Evolutionary conservation across 2,113 vertebrate species (phyloP).

Genomic region (Salvelinus fontinalis): DNA sequence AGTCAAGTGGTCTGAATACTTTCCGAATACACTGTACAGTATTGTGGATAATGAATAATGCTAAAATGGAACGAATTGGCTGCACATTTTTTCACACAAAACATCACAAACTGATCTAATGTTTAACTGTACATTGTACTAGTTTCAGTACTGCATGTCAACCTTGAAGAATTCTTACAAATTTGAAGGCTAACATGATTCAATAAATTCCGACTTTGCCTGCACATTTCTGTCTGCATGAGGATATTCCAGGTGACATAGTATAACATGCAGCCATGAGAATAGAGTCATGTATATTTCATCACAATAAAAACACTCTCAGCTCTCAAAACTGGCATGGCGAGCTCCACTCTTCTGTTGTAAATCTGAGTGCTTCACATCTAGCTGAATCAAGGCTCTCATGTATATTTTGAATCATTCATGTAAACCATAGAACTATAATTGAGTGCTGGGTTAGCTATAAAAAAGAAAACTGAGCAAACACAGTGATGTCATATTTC

Average conservation of each 20-base stretch:
- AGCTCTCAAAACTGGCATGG: background rate
- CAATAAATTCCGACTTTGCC: background rate
- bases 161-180: too few species aligned
- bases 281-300: background rate
- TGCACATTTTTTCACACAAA: background rate
- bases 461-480: background rate
- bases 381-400: background rate
- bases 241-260: background rate
- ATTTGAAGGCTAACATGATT: background rate
- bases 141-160: too few species aligned
- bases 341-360: background rate
- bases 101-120: too few species aligned
- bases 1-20: too few species aligned
- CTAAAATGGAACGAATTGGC: slow-evolving; percentile 52
- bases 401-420: background rate
- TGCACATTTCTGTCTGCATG: background rate
- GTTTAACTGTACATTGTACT: too few species aligned
- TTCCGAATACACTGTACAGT: too few species aligned
- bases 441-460: background rate
- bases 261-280: background rate
- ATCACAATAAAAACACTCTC: background rate
- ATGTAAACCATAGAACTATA: background rate
- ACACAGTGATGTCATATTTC: background rate
- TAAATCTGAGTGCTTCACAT: background rate
- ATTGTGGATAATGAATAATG: slow-evolving; percentile 18